phyloP scores from a whole-genome alignment of 2,888 invertebrate species.

The Drosophila eohydei region DNA sequence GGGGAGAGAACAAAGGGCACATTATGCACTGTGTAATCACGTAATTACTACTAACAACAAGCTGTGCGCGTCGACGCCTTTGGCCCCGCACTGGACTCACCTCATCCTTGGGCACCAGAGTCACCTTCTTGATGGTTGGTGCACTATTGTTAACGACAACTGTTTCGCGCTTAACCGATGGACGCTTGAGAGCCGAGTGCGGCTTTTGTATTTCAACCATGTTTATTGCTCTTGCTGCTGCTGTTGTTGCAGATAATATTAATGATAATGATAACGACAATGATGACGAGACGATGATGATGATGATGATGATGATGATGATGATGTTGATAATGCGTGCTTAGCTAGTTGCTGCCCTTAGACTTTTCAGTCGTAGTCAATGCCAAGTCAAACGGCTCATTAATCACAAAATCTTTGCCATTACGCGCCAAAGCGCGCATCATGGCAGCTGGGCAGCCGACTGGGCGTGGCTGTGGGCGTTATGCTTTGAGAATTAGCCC shows the following conservation, averaged over 20 bases:
- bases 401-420: conserved; percentile 64
- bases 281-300: conserved; percentile 9
- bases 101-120: conserved; percentile 85
- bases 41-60: conserved; percentile 31
- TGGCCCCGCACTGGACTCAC: conserved; percentile 73
- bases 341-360: conserved; percentile 32
- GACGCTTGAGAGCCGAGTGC: conserved; percentile 82
- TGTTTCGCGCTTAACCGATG: conserved; percentile 84
- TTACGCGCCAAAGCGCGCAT: conserved; percentile 6
- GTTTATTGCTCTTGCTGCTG: conserved; percentile 19
- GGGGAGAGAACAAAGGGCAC: conserved; percentile 17
- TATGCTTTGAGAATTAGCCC: conserved; percentile 24
- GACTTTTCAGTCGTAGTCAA: background rate
- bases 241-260: conserved; percentile 14
- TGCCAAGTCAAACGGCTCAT: conserved; percentile 66
- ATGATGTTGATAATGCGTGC: conserved; percentile 16
- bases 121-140: conserved; percentile 85
- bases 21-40: conserved; percentile 42
- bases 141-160: conserved; percentile 84
- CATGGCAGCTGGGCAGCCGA: background rate
- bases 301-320: conserved; percentile 16
- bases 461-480: background rate
- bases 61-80: background rate
- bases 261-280: conserved; percentile 13
- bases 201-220: conserved; percentile 85